A percentile compares a stretch with the other conserved stretches of the same genome.
Evolutionary conservation across 2,113 vertebrate genomes (phyloP).

Genomic region (Lophochroa leadbeateri): DNA sequence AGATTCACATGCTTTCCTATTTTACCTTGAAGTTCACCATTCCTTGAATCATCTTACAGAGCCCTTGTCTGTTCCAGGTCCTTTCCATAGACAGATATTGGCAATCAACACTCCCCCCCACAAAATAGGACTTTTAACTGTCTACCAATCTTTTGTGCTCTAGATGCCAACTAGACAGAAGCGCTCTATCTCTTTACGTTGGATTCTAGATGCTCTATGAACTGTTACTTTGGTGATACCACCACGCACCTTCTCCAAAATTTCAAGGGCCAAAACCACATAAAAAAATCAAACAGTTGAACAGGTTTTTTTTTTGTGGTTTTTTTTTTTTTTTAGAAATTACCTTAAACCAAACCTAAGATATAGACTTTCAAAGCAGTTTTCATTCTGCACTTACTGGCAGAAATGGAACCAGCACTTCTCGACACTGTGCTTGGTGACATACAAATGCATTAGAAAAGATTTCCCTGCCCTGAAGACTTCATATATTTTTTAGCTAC

Average conservation of each 20-base stretch:
- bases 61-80: not conserved
- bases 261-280: not conserved
- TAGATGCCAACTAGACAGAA: not conserved
- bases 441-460: slow-evolving; percentile 21
- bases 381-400: not conserved
- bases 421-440: not conserved
- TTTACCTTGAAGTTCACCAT: not conserved
- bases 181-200: not conserved
- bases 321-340: not conserved
- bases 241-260: not conserved
- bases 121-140: not conserved
- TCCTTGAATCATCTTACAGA: not conserved
- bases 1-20: not conserved
- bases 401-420: not conserved
- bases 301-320: not conserved
- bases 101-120: not conserved
- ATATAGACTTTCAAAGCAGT: not conserved
- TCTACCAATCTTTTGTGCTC: not conserved
- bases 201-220: not conserved
- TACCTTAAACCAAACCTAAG: not conserved
- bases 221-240: not conserved
- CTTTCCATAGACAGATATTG: not conserved
- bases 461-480: slow-evolving; percentile 2
- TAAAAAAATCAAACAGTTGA: not conserved
- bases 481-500: slow-evolving; percentile 11